Evolutionary conservation across 2,888 invertebrate species (phyloP).

Genomic region (Hesperia comma): DNA sequence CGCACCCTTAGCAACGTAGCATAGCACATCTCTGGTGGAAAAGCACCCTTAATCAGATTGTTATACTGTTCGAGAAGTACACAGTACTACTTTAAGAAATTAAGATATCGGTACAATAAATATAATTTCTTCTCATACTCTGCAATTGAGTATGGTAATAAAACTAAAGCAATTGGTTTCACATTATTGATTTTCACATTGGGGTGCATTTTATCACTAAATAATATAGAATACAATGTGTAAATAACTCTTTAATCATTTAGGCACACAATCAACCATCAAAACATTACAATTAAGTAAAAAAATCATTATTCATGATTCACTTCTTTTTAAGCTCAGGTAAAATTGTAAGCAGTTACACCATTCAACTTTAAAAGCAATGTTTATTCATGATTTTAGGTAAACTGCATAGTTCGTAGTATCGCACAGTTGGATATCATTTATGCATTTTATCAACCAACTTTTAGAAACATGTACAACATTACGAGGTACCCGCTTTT

Average conservation of each 20-base stretch:
- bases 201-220: not conserved
- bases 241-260: not conserved
- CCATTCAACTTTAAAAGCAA: slow-evolving; percentile 2
- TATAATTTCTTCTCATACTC: too few species aligned
- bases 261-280: not conserved
- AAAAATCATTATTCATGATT: not conserved
- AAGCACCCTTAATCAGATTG: too few species aligned
- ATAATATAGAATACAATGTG: not conserved
- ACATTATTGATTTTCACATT: not conserved
- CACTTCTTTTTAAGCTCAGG: not conserved
- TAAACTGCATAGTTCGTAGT: slow-evolving; percentile 53
- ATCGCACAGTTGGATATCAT: slow-evolving; percentile 62
- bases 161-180: too few species aligned
- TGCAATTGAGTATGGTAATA: too few species aligned
- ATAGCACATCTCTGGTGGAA: too few species aligned
- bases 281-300: not conserved
- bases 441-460: slow-evolving; percentile 73
- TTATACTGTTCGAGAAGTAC: too few species aligned
- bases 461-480: slow-evolving; percentile 68
- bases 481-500: slow-evolving; percentile 51
- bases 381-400: slow-evolving; percentile 29
- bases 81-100: too few species aligned
- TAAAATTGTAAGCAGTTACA: slow-evolving; percentile 1
- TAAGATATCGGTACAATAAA: too few species aligned
- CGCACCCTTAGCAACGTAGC: too few species aligned